Percentiles rank a stretch among this genome's conserved stretches.
These are phyloP conservation scores for Brachionus paranguensis DNA, from an alignment of 1,140 invertebrate species.

Conservation along the genomic window DNA sequence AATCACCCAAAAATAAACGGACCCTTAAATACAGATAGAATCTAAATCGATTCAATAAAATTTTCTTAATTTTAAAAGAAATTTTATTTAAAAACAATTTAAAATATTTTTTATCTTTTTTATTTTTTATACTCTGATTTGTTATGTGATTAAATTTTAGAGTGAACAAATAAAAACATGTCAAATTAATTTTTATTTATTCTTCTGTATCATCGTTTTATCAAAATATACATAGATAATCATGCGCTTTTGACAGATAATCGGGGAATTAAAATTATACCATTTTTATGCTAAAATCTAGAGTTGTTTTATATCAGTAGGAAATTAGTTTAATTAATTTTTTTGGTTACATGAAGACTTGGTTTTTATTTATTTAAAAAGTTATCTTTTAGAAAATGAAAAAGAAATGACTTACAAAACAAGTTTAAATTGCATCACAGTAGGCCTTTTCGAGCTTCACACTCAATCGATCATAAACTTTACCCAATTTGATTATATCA, in stretches of 20 bases:
- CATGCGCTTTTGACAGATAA: too few relatives aligned
- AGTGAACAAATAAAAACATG: not conserved
- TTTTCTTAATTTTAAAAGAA: too few relatives aligned
- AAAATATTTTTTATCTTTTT: too few relatives aligned
- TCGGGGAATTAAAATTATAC: too few relatives aligned
- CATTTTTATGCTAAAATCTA: not conserved
- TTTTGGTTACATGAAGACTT: too few relatives aligned
- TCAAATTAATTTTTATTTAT: not conserved
- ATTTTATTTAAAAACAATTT: too few relatives aligned
- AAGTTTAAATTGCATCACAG: not conserved
- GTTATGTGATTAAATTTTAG: too few relatives aligned
- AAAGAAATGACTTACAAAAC: not conserved
- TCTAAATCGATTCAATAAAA: too few relatives aligned
- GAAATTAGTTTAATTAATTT: not conserved
- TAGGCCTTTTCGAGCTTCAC: conserved; percentile 8
- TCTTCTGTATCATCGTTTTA: not conserved
- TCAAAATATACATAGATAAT: not conserved
- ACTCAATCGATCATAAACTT: conserved; percentile 17
- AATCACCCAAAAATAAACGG: too few relatives aligned
- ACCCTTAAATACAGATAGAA: too few relatives aligned
- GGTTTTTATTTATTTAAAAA: too few relatives aligned
- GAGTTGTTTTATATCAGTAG: not conserved
- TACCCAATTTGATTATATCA: conserved; percentile 4
- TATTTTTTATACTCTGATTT: too few relatives aligned
- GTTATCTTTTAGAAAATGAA: not conserved